Conservation (phyloP, 64 coral and sea anemone genomes). For the Cladopsammia gracilis region DNA sequence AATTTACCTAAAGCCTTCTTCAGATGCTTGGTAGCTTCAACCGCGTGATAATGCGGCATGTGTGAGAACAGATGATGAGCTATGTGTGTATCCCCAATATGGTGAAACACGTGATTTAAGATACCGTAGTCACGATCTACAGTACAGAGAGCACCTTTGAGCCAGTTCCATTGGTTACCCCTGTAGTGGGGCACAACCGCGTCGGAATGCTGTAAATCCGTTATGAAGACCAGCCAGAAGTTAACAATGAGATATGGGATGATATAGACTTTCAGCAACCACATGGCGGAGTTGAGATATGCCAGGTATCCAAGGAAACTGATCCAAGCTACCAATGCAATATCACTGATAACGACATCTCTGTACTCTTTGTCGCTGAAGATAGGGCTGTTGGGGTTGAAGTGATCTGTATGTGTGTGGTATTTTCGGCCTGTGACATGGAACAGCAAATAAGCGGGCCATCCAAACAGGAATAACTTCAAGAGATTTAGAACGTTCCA, state of each 20-base stretch:
- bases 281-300: constrained; percentile 35
- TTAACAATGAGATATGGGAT: constrained; percentile 79
- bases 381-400: constrained; percentile 78
- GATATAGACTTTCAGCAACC: constrained; percentile 73
- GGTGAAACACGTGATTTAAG: constrained; percentile 76
- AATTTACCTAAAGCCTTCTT: constrained; percentile 61
- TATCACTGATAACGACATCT: constrained; percentile 73
- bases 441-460: constrained; percentile 47
- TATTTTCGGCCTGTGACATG: constrained; percentile 67
- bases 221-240: constrained; percentile 82
- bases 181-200: constrained; percentile 69
- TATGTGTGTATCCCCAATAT: constrained; percentile 80
- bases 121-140: constrained; percentile 76
- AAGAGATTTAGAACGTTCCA: constrained; percentile 22
- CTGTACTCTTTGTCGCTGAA: constrained; percentile 69
- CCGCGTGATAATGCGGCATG: constrained; percentile 76
- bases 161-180: constrained; percentile 73
- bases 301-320: constrained; percentile 55
- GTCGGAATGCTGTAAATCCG: constrained; percentile 73
- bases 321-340: constrained; percentile 66
- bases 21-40: constrained; percentile 62
- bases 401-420: constrained; percentile 77
- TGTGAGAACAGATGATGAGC: constrained; percentile 72
- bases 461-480: constrained; percentile 42
- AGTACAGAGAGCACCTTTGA: constrained; percentile 77